A percentile compares a stretch with the other conserved stretches of the same genome.
Evolutionary conservation across 2,113 vertebrate genomes (phyloP).

Genomic region (Xenopus tropicalis): DNA sequence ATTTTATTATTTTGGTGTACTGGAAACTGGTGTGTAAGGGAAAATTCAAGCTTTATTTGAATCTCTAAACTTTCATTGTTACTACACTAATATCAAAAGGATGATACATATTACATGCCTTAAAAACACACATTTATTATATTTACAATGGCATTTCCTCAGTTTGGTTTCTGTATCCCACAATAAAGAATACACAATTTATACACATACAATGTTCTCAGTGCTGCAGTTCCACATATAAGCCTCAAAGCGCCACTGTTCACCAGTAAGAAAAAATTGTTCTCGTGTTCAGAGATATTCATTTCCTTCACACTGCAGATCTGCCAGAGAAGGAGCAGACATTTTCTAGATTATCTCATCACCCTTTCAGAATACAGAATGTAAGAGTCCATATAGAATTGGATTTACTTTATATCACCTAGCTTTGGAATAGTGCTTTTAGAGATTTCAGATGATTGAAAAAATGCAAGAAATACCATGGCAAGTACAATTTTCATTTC

Average conservation of each 20-base stretch:
- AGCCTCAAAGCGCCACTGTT: constrained; percentile 3
- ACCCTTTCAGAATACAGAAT: too few species aligned
- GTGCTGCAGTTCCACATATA: neutral
- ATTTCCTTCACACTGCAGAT: neutral
- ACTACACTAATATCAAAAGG: neutral
- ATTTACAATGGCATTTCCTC: too few species aligned
- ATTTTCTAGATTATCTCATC: neutral
- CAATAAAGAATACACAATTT: too few species aligned
- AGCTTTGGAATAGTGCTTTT: neutral
- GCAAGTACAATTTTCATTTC: constrained; percentile 45
- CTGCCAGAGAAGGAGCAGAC: neutral
- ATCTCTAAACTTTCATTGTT: too few species aligned
- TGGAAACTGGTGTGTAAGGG: too few species aligned
- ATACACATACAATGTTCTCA: neutral
- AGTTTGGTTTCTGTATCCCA: too few species aligned
- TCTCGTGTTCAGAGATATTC: neutral
- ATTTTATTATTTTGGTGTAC: too few species aligned
- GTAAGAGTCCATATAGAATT: too few species aligned
- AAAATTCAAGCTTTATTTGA: too few species aligned
- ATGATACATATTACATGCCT: neutral
- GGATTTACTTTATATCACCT: too few species aligned
- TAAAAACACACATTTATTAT: too few species aligned
- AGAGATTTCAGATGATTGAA: neutral
- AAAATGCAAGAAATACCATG: neutral
- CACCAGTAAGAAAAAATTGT: neutral